Conservation (phyloP, 2,888 invertebrate genomes). For the Cheilosia vulpina region DNA sequence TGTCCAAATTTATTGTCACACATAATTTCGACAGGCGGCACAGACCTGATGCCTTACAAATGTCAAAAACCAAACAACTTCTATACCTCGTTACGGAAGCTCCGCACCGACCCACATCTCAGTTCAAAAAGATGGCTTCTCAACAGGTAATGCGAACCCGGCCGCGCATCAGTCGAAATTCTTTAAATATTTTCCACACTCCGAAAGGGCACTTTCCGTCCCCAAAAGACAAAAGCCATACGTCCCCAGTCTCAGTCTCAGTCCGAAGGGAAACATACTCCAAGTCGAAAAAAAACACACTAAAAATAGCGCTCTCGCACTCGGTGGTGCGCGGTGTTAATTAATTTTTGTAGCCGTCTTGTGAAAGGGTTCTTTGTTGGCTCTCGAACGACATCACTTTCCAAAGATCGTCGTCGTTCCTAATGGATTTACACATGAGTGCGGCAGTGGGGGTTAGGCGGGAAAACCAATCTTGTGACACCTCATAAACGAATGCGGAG, state of each 20-base stretch:
- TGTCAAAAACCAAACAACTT: slow-evolving; percentile 56
- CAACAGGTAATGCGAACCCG: slow-evolving; percentile 54
- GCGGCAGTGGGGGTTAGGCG: slow-evolving; percentile 23
- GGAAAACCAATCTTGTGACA: slow-evolving; percentile 66
- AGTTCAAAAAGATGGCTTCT: slow-evolving; percentile 41
- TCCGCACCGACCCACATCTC: background rate
- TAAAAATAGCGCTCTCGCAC: slow-evolving; percentile 60
- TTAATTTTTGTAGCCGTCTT: slow-evolving; percentile 71
- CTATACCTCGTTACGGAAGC: slow-evolving; percentile 1
- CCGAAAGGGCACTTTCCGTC: slow-evolving; percentile 59
- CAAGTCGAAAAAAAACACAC: background rate
- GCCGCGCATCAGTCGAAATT: slow-evolving; percentile 13
- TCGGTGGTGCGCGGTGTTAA: slow-evolving; percentile 59
- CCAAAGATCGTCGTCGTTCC: slow-evolving; percentile 22
- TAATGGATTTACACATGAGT: slow-evolving; percentile 71
- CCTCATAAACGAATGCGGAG: slow-evolving; percentile 60
- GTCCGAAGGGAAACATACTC: slow-evolving; percentile 28
- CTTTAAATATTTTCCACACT: slow-evolving; percentile 41
- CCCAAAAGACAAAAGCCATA: slow-evolving; percentile 22
- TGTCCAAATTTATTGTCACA: slow-evolving; percentile 69
- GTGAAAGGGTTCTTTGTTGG: slow-evolving; percentile 55
- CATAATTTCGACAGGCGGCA: slow-evolving; percentile 44
- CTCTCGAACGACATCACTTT: background rate
- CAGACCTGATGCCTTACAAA: slow-evolving; percentile 52
- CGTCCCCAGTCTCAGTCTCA: background rate